Base-by-base conservation (phyloP, 2,113 vertebrate species). In the Erinaceus europaeus region DNA sequence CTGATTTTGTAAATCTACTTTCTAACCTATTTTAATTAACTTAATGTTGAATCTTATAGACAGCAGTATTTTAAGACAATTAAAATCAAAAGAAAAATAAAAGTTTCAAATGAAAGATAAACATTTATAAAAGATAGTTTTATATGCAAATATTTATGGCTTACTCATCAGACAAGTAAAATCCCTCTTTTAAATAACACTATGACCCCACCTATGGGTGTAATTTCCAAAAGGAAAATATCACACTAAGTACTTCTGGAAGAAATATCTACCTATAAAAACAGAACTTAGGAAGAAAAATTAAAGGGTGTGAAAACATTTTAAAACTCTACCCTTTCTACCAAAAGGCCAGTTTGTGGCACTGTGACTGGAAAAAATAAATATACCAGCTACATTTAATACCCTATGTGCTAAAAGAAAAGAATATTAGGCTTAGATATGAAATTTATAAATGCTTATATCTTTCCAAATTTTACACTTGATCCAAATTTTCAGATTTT, bases 21-120 rank as follows among this genome's bases (percentile, higher is more conserved):
- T 62, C n/a, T 84, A 74, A 76, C 6, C 5, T 48, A 73, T 57
- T 77, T 89, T 61, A 64, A 61, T 87, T 57, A 87, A 59, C 71
- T 74, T 77, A 68, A 44, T 27, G 72, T 86, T 76, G n/a, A 64
- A 57, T 55, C 25, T 20, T 13, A 34, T 1, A 36, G 46, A n/a
- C n/a, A n/a, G 15, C 50, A 61, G 32, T 46, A 40, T 46, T 5
- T 73, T 64, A 77, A 87, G 65, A 81, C 0, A 68, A 85, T 82
- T 65, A 57, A 85, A 83, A 61, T 42, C 6, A 53, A 85, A 64
- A 9, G 8, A 62, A 48, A 85, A 73, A 6, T 20, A 78, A 44
- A 85, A 73, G 38, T 76, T 85, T 91, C 29, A 90, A 90, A 88
- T 92, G 86, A 96, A 96, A 95, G 76, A 46, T 61, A 90, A 96